phyloP scores from a whole-genome alignment of 1,140 invertebrate species.

The Zaprionus africanus region DNA sequence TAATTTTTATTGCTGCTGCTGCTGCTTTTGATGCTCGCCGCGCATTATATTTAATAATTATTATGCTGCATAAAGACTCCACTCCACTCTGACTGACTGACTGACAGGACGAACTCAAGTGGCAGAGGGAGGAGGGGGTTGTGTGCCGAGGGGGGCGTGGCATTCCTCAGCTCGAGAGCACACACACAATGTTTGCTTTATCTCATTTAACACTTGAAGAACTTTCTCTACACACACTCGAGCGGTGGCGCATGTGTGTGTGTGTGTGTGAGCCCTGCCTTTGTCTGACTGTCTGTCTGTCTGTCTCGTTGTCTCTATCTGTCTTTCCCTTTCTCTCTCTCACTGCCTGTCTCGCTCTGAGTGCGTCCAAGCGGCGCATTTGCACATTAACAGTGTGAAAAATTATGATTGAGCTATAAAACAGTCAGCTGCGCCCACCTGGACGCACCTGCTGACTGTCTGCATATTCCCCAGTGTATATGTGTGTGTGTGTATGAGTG shows the following conservation, averaged over 20 bases:
- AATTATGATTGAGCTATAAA: slow-evolving; percentile 83
- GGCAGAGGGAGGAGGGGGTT: neutral
- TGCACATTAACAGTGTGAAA: slow-evolving; percentile 82
- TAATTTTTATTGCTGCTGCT: slow-evolving; percentile 24
- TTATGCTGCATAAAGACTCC: slow-evolving; percentile 40
- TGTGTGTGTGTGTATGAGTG: slow-evolving; percentile 4
- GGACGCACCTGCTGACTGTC: slow-evolving; percentile 22
- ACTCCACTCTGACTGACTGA: slow-evolving; percentile 51
- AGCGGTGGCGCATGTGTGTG: slow-evolving; percentile 10
- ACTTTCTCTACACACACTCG: slow-evolving; percentile 57
- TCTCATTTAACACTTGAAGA: slow-evolving; percentile 82
- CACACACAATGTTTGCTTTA: slow-evolving; percentile 71
- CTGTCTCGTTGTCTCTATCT: neutral
- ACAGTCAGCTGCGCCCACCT: slow-evolving; percentile 70
- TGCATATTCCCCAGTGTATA: neutral
- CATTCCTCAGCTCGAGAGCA: slow-evolving; percentile 14
- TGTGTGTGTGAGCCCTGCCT: slow-evolving; percentile 11
- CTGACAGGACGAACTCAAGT: slow-evolving; percentile 37
- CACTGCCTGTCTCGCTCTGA: slow-evolving; percentile 19
- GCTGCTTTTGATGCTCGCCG: slow-evolving; percentile 1
- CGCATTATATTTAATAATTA: slow-evolving; percentile 66
- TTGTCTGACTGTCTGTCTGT: neutral
- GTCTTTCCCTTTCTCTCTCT: neutral
- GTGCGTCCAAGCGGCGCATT: slow-evolving; percentile 64
- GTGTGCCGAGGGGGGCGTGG: neutral